Base-by-base conservation (phyloP, 2,797 vertebrate genomes). In the Tachyglossus aculeatus region DNA sequence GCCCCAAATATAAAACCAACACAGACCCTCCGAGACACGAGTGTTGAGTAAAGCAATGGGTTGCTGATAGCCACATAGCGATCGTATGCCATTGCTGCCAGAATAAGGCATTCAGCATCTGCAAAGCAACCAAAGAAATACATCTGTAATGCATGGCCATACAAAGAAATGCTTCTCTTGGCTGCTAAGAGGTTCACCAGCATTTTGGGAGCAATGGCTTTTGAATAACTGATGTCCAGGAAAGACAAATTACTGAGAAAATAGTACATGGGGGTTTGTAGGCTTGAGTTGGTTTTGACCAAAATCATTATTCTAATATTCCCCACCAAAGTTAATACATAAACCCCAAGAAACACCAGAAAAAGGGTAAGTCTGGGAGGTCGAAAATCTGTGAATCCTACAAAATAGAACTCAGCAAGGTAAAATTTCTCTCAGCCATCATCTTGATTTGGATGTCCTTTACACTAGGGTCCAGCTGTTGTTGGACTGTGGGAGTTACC, bases 251-350 rank as follows among this genome's bases (percentile, higher is more conserved):
- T 73, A 22, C 67, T 67, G 27, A 86, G 67, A n/a, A 82, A 79
- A 55, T 68, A 81, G 41, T 78, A 88, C 84, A 86, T 85, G 15
- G 84, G 74, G 0, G 34, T 86, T 45, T 78, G 78, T 16, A 85
- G 72, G 3, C 41, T 55, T 10, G 67, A 12, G 6, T 40, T 31
- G 19, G 15, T 25, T 6, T 69, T 65, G 18, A 67, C 60, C 27
- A 85, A 5, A 2, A 67, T 43, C 12, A 80, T 73, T 58, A 84
- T 40, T 1, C 77, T n/a, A 16, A 54, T 9, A n/a, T 88, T 88
- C 53, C 77, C 80, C 15, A 73, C 11, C 11, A 79, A 4, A 1
- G 81, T 86, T 41, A 85, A 8, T 9, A 14, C 5, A 15, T 81
- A 83, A 3, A 73, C 33, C 5, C 55, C 18, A 9, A 85, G 21